Evolutionary conservation across 2,797 vertebrate species (phyloP).

Genomic region (Pseudomugil tenellus): DNA sequence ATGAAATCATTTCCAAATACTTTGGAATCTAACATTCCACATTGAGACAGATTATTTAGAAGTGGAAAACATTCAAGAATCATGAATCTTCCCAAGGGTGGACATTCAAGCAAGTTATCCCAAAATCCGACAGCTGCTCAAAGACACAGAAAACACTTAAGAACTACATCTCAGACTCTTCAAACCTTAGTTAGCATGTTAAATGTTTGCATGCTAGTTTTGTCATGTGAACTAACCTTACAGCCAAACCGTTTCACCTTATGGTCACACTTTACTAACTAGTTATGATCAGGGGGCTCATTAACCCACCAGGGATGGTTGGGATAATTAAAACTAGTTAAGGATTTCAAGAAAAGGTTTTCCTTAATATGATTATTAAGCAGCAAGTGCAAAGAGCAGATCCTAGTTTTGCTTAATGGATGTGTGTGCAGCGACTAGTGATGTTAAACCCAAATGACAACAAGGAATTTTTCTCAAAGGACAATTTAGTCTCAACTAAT

Average conservation of each 20-base stretch:
- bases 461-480: not conserved
- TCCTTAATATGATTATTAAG: conserved; percentile 2
- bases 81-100: no score
- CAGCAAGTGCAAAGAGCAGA: not conserved
- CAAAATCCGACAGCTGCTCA: not conserved
- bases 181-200: not conserved
- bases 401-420: not conserved
- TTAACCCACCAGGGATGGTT: not conserved
- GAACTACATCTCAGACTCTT: not conserved
- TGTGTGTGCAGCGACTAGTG: not conserved
- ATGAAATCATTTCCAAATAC: no score
- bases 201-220: not conserved
- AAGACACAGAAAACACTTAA: not conserved
- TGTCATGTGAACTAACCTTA: not conserved
- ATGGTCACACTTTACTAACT: not conserved
- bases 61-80: no score
- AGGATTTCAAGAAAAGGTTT: not conserved
- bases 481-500: not conserved
- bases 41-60: no score
- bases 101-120: no score
- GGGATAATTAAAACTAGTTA: not conserved
- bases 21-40: no score
- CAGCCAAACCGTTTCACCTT: not conserved
- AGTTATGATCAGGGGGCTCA: not conserved
- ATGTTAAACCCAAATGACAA: not conserved